Conservation (phyloP, 2,113 vertebrate genomes). For the Eulacestoma nigropectus region DNA sequence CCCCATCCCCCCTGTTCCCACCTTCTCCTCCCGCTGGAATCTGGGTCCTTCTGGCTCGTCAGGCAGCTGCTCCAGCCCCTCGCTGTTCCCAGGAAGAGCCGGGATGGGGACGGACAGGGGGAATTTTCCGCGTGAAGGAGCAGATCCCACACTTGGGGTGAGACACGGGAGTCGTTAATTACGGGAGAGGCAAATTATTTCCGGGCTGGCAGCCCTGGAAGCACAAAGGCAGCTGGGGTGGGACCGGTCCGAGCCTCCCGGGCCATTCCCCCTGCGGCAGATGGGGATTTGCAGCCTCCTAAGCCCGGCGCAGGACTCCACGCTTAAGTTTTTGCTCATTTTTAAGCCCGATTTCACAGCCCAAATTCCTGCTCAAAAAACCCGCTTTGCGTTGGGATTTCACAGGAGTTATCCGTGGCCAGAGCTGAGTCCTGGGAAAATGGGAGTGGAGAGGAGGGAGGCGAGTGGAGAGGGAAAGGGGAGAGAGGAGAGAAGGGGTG, state of each 20-base stretch:
- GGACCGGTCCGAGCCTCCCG: background rate
- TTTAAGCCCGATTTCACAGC: constrained; percentile 26
- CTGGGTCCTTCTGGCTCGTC: fast-evolving
- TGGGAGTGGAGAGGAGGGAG: background rate
- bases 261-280: background rate
- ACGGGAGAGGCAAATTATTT: background rate
- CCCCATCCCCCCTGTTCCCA: background rate
- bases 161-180: background rate
- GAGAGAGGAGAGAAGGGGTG: too few species aligned
- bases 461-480: background rate
- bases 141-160: background rate
- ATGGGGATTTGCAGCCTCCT: background rate
- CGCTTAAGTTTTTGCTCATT: background rate
- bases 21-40: background rate
- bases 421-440: background rate
- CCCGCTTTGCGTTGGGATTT: background rate
- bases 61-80: background rate
- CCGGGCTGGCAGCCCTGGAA: background rate
- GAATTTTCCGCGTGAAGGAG: background rate
- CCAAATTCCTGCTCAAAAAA: background rate
- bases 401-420: background rate
- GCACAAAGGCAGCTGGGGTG: background rate
- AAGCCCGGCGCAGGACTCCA: background rate
- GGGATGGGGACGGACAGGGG: background rate
- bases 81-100: background rate